Percentiles rank a stretch among this genome's conserved stretches.
Evolutionary conservation across 2,888 invertebrate genomes (phyloP).

Genomic region (Diploptera punctata): DNA sequence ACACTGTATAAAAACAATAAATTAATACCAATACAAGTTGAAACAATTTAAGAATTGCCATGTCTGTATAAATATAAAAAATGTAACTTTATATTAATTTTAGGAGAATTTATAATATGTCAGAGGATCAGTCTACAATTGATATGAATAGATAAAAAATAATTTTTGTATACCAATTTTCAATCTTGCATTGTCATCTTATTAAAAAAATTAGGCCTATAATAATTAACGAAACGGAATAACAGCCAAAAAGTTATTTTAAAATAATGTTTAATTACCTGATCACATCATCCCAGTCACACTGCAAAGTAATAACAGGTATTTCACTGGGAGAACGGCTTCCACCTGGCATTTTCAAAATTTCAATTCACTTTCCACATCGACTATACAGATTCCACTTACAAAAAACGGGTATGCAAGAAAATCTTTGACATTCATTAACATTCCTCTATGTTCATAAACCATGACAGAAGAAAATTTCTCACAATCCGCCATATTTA

Average conservation of each 20-base stretch:
- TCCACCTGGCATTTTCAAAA: conserved; percentile 23
- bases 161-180: too few relatives aligned
- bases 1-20: background rate
- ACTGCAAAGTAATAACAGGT: conserved; percentile 60
- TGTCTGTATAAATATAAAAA: too few relatives aligned
- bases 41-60: too few relatives aligned
- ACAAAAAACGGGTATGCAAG: too few relatives aligned
- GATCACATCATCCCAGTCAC: conserved; percentile 62
- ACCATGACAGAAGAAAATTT: too few relatives aligned
- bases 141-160: background rate
- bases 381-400: too few relatives aligned
- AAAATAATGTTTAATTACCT: conserved; percentile 51
- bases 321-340: background rate
- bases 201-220: background rate
- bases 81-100: background rate
- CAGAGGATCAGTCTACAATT: background rate
- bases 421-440: too few relatives aligned
- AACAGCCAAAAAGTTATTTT: background rate
- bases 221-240: background rate
- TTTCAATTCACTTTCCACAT: too few relatives aligned
- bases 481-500: too few relatives aligned
- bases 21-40: too few relatives aligned
- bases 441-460: too few relatives aligned
- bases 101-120: background rate
- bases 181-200: too few relatives aligned